These are phyloP conservation scores for Gallinago media DNA, from an alignment of 2,113 vertebrate genomes.

Conservation along the genomic window DNA sequence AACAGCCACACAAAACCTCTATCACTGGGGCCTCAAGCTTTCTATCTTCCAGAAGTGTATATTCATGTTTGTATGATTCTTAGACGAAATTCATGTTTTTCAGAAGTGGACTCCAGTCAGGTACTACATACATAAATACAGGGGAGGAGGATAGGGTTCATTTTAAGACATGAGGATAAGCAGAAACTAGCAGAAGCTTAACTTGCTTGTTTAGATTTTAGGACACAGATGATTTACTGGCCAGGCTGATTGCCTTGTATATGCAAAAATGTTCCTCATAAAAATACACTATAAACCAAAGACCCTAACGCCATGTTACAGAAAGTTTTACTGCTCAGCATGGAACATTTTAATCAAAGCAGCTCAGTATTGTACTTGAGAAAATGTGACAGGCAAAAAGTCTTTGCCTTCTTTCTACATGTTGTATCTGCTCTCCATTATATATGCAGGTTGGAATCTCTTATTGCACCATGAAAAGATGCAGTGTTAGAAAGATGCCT, in stretches of 20 bases:
- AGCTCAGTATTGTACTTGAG: background rate
- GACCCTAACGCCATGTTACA: background rate
- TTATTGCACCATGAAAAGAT: background rate
- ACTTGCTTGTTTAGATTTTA: background rate
- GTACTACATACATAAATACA: background rate
- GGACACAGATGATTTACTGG: background rate
- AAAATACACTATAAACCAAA: background rate
- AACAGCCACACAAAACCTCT: background rate
- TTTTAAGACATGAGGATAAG: background rate
- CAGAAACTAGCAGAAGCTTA: background rate
- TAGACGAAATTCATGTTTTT: background rate
- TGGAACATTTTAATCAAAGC: background rate
- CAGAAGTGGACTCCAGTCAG: background rate
- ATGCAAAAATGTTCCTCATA: background rate
- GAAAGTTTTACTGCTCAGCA: background rate
- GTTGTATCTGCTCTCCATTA: background rate
- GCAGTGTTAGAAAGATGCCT: background rate
- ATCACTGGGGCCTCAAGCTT: accelerated
- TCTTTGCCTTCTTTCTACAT: background rate
- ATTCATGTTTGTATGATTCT: background rate
- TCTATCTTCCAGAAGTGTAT: background rate
- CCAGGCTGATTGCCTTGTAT: background rate
- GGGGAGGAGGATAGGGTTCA: background rate
- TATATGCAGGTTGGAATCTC: background rate
- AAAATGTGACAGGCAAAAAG: background rate